Base-by-base conservation (phyloP, 2,113 vertebrate genomes). In the Pituophis catenifer region DNA sequence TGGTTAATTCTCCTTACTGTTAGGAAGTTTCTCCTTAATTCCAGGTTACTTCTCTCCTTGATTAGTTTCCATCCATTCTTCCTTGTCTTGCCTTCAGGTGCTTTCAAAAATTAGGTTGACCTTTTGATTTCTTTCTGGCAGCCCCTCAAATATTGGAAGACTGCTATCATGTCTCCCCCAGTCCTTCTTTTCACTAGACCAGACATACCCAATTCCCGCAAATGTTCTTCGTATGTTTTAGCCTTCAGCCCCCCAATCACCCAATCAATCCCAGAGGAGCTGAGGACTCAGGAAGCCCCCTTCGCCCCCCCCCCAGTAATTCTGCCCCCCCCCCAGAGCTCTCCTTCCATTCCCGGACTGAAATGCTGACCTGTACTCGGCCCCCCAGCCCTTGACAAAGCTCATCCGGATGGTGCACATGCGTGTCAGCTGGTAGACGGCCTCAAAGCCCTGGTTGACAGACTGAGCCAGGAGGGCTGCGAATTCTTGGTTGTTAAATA, bases 321-420 rank as follows among this genome's bases (percentile, higher is more conserved):
- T 81, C 17, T 33, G 70, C 17, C n/a, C 11, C 53, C 38, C 53
- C 50, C 70, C 70, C 53, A 5, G 13, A 81, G n/a, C 70, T 21
- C 15, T 8, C 12, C 33, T 9, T 19, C 33, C 70, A 0, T 4
- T 19, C 44, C 19, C 1, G 1, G 10, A 1, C 0, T 3, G 0
- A 2, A 1, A 5, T 44, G n/a, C 97, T 95, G 15, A 98, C 98
- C 98, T 98, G 98, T 99, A 99, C 93, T 99, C 99, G 0, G 99
- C 99, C 90, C 99, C 99, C 99, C 99, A 99, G 95, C 99, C 99
- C 94, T 99, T 99, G 94, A 99, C 99, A 1, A 99, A 99, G 98
- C 99, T 99, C 99, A 99, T 99, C 7, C 99, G 98, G 91, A 99
- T 99, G 38, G 99, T 99, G 96, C 99, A 99, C 99, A 99, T 99